Evolutionary conservation across 2,888 invertebrate species (phyloP), one percentile per base, ranked within the genome.

Genomic region (Leptopterna dolabrata): DNA sequence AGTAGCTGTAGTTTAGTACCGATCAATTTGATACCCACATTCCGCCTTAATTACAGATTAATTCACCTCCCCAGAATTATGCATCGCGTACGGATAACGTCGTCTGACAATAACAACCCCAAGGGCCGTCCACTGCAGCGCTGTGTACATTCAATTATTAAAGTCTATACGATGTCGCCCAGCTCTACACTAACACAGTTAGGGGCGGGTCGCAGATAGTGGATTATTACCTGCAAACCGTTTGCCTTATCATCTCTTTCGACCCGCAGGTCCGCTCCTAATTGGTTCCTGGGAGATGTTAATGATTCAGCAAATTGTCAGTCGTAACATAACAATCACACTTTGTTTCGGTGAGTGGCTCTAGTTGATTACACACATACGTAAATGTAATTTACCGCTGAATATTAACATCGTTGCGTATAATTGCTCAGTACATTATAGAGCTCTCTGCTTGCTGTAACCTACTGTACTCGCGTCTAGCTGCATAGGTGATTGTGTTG

Each of bases 121-220:
- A 13, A 13, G 73, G 73, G 36, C 30, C 16, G 30, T 24, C 24
- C 41, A 36, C 14, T 36, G 2, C 73, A 41, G 29, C 27, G 14
- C 14, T 73, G 73, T 73, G 73, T 73, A 73, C 73, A 41, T 73
- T 73, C 73, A 30, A 73, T 73, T 73, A 73, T 41, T 36, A 73
- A 36, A 30, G 73, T 30, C 36, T 41, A 73, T 27, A 63, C 13
- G 63, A 63, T 19, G 63, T 24, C 63, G 11, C 13, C 63, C 19
- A 11, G 24, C 63, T 19, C 63, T 24, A 27, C 63, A 11, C 63
- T 27, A 24, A 63, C 63, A 11, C 63, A 63, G 24, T 63, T 63
- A 63, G 63, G 55, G 63, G 36, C 27, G 19, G 24, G 24, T 19
- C 9, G 63, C 27, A 24, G 63, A 63, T 24, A 27, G 27, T 19